Evolutionary conservation across 2,888 invertebrate genomes (phyloP).

Genomic region (Mythimna loreyi): DNA sequence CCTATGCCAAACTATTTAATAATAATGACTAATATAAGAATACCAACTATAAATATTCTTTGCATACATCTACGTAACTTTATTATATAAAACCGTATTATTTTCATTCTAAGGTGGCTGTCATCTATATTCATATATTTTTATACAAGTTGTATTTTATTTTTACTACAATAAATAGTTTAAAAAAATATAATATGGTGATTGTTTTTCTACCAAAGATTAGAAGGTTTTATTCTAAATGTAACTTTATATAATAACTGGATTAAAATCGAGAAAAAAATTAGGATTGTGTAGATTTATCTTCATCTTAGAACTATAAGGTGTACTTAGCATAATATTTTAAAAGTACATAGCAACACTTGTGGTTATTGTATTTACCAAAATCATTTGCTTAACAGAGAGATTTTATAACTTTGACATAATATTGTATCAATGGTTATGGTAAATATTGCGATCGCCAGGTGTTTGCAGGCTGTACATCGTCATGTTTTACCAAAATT

Average conservation of each 20-base stretch:
- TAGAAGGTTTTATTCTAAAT: constrained; percentile 53
- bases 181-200: constrained; percentile 28
- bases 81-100: constrained; percentile 32
- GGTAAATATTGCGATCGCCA: constrained; percentile 46
- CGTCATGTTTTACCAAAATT: constrained; percentile 45
- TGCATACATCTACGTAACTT: constrained; percentile 34
- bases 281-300: constrained; percentile 57
- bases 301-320: constrained; percentile 50
- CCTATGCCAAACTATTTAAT: constrained; percentile 57
- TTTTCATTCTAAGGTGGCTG: constrained; percentile 49
- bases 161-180: constrained; percentile 45
- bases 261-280: constrained; percentile 32
- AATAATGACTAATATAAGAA: constrained; percentile 38
- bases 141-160: constrained; percentile 55
- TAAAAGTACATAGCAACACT: constrained; percentile 42
- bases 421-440: constrained; percentile 12
- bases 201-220: constrained; percentile 64
- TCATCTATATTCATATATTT: constrained; percentile 55
- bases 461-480: constrained; percentile 37
- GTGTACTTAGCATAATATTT: constrained; percentile 56
- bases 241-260: constrained; percentile 38
- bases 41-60: constrained; percentile 29
- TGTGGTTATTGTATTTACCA: constrained; percentile 40
- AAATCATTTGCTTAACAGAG: constrained; percentile 20
- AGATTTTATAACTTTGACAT: constrained; percentile 17